Evolutionary conservation across 2,888 invertebrate species (phyloP), one percentile per base, ranked within the genome.

Genomic region (Ophion ventricosus): DNA sequence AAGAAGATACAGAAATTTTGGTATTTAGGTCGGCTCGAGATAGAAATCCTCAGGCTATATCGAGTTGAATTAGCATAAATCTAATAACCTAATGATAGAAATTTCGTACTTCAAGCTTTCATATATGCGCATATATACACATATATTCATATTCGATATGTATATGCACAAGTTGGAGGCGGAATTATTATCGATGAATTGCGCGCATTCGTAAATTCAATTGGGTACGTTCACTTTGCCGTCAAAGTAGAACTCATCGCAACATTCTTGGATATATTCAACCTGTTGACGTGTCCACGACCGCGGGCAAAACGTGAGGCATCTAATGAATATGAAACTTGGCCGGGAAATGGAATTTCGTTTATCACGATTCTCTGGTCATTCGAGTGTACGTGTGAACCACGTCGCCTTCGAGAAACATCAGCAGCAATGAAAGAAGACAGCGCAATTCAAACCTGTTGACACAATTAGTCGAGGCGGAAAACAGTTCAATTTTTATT

Each of bases 291-390:
- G 57, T 57, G 64, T 40, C 72, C 72, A 8, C 59, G 54, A 72
- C 57, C 43, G 17, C n/a, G 20, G 10, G 40, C 25, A 26, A 10
- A 66, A 59, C 70, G 49, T 14, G 69, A 25, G 66, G 66, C 10
- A 76, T 76, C 76, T 76, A 72, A 83, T 76, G 75, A 83, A 83
- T 80, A 83, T 76, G 79, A 49, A 80, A 76, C 66, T 61, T 70
- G 57, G 63, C 75, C 35, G 57, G 26, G 54, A 59, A 67, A 74
- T 78, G 40, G 17, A 64, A 56, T 57, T 78, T 59, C 20, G 17
- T 29, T 61, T 76, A 25, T 57, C 74, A 56, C 61, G 23, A 57
- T 64, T 72, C 70, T 64, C 69, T 29, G 54, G 40, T 49, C 61
- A 64, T 66, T 72, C 43, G 25, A n/a, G 40, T n/a, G 57, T 80